Evolutionary conservation across 1,140 invertebrate species (phyloP), one percentile per base, ranked within the genome.

Genomic region (Calosoma granatense): DNA sequence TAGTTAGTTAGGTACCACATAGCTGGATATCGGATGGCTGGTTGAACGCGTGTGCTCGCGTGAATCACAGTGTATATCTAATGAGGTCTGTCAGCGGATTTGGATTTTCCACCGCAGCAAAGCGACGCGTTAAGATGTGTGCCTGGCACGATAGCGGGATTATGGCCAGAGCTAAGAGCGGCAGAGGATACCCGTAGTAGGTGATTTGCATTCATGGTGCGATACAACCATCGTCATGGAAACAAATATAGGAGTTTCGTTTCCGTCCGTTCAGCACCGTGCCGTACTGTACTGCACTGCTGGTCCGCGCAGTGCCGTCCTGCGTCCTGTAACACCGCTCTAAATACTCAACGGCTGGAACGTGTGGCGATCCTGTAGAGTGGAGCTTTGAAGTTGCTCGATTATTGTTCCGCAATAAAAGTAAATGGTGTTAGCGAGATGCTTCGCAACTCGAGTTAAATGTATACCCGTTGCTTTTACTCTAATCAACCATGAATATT

Each of bases 401-500:
- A 47, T 47, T 47, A 47, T 47, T 47, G 41, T 47, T 47, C 41
- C 41, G 41, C 41, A 47, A 47, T 47, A 47, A 47, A 47, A 47
- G 41, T 47, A 47, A 47, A 47, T 47, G 41, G 41, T n/a, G 41
- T 17, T 47, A 17, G 26, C 6, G 41, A 47, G 15, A 17, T 47
- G 17, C 41, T 47, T 47, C 26, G 17, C 41, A 11, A 47, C 9
- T 17, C 6, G 41, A 12, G 41, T 47, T 47, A 47, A 47, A 47
- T 47, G 41, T 47, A 12, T 17, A 11, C 9, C 3, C 41, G 6
- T 11, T 17, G 41, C 41, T 47, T 47, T 47, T 47, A 47, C 17
- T 17, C 41, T 47, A 47, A 47, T 47, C 41, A 47, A 47, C 41
- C 41, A 47, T 47, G 41, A 47, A 47, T 47, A 47, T 47, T 47